These are phyloP conservation scores for Amblyteles armatorius DNA, from an alignment of 2,888 invertebrate species.

Conservation along the genomic window DNA sequence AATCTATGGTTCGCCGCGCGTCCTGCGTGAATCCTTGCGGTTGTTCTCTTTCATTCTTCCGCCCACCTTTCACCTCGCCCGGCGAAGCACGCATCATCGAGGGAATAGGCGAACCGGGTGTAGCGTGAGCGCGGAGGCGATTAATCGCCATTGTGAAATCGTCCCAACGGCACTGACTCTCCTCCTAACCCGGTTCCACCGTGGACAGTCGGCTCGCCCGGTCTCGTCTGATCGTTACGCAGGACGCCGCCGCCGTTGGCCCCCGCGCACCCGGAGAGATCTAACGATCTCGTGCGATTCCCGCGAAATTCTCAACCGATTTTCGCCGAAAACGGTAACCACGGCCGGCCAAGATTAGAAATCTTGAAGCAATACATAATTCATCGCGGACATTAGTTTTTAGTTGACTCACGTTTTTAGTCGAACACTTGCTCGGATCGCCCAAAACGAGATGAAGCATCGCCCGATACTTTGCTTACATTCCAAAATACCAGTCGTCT, in stretches of 20 bases:
- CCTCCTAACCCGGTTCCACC: conserved; percentile 72
- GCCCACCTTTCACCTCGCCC: conserved; percentile 70
- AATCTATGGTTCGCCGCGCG: conserved; percentile 16
- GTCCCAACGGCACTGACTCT: conserved; percentile 72
- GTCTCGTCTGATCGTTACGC: conserved; percentile 44
- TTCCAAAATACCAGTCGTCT: background rate
- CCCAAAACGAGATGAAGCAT: background rate
- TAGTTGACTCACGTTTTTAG: background rate
- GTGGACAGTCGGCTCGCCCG: conserved; percentile 59
- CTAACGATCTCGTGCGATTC: background rate
- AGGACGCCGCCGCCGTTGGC: background rate
- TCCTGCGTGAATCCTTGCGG: conserved; percentile 17
- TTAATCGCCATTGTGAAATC: conserved; percentile 74
- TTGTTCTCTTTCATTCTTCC: conserved; percentile 59
- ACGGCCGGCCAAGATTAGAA: background rate
- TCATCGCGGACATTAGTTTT: background rate
- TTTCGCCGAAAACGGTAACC: conserved; percentile 3
- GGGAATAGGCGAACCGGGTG: conserved; percentile 21
- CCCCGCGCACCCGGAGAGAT: background rate
- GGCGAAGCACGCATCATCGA: conserved; percentile 40
- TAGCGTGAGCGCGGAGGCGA: conserved; percentile 63
- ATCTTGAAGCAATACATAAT: background rate
- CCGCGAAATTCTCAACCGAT: background rate
- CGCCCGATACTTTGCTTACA: background rate
- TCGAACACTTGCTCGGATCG: no score